phyloP scores from a whole-genome alignment of 2,797 vertebrate genomes.

The Poecilia wingei region DNA sequence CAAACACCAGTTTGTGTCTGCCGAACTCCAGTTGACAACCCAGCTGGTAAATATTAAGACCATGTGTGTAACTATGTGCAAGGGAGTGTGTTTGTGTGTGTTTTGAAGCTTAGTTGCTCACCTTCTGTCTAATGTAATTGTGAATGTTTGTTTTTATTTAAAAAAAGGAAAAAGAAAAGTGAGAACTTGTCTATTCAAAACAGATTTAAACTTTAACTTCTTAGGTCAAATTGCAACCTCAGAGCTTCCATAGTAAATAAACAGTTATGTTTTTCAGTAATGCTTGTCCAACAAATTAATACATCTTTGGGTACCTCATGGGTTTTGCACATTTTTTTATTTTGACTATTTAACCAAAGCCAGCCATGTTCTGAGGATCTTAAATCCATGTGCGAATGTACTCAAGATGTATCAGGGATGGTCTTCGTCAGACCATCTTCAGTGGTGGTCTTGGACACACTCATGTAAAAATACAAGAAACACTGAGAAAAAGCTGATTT shows the following conservation, averaged over 20 bases:
- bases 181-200: constrained; percentile 49
- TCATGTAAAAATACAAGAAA: not conserved
- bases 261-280: not conserved
- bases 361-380: not conserved
- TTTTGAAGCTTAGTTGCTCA: constrained; percentile 47
- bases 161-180: constrained; percentile 13
- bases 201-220: constrained; percentile 39
- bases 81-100: constrained; percentile 38
- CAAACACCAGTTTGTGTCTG: constrained; percentile 74
- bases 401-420: not conserved
- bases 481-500: not conserved
- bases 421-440: not conserved
- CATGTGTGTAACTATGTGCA: constrained; percentile 50
- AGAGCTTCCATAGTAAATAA: not conserved
- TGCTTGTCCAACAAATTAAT: not conserved
- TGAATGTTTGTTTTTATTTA: constrained; percentile 23
- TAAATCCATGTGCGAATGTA: not conserved
- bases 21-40: constrained; percentile 61
- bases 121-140: constrained; percentile 53
- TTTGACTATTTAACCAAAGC: not conserved
- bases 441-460: not conserved
- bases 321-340: not conserved
- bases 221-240: constrained; percentile 12
- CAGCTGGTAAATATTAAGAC: constrained; percentile 76
- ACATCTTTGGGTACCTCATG: not conserved